Base-by-base conservation (phyloP, 2,888 invertebrate genomes). In the Mycalesis mineus region DNA sequence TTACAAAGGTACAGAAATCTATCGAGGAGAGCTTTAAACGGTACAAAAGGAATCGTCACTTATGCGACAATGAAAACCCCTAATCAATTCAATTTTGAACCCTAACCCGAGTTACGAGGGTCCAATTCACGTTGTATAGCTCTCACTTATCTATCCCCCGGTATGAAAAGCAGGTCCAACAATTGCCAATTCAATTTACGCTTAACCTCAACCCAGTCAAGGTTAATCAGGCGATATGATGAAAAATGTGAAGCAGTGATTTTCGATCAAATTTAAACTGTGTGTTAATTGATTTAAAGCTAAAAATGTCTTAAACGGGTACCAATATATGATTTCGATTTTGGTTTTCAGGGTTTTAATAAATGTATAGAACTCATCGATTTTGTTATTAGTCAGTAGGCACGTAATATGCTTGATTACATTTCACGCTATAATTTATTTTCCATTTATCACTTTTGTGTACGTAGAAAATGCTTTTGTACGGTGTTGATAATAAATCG, bases 141-240 rank as follows among this genome's bases (percentile, higher is more conserved):
- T n/a, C 11, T 41, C 33, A 0, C 53, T 51, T 58, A 63, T 55
- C 58, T 55, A 52, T 41, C 50, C 31, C 45, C 48, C 55, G 9
- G 7, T 48, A 52, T 59, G 52, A 45, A 42, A 41, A 41, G 31
- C 48, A 50, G 52, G 51, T 60, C 50, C 22, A 50, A 56, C 60
- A 60, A 58, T 56, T 50, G 60, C 50, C 53, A 58, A 40, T 52
- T 33, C 54, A 55, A 60, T 62, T 62, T 58, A 60, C 49, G 56
- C 40, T 39, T 36, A 56, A 56, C 49, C 56, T 50, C 42, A 33
- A 36, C 33, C 7, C 17, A 53, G 53, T 56, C 37, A 50, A 54
- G 44, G 49, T 39, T 49, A 54, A 44, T 44, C 40, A 41, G 29
- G 56, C 49, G 50, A 56, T 56, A 56, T 49, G 56, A 36, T 22